Conservation (phyloP, 2,888 invertebrate genomes). For the Steinernema hermaphroditum region DNA sequence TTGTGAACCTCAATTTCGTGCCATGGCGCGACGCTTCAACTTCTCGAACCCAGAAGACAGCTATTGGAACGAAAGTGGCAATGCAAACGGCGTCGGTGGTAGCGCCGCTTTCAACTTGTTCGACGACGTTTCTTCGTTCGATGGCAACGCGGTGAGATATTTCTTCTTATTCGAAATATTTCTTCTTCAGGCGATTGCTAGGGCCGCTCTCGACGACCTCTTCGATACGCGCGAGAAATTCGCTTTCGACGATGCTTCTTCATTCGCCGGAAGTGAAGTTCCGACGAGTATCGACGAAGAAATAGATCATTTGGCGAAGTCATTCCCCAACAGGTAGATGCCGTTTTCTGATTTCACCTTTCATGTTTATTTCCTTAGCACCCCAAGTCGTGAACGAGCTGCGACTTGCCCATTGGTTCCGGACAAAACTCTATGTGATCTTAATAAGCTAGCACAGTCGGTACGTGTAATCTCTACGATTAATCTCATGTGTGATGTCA, state of each 20-base stretch:
- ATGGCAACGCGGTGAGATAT: constrained; percentile 13
- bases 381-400: neutral
- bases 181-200: constrained; percentile 33
- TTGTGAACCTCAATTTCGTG: neutral
- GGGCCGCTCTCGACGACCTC: constrained; percentile 40
- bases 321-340: neutral
- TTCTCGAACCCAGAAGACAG: constrained; percentile 63
- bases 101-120: constrained; percentile 27
- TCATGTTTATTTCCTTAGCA: neutral
- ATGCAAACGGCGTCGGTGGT: neutral
- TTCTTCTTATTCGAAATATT: neutral
- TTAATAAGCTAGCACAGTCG: constrained; percentile 13
- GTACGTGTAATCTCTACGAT: constrained; percentile 7
- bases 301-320: constrained; percentile 2
- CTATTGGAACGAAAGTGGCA: constrained; percentile 45
- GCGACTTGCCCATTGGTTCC: neutral
- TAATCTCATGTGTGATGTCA: neutral
- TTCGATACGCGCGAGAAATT: constrained; percentile 36
- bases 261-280: constrained; percentile 19
- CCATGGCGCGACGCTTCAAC: constrained; percentile 57
- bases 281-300: constrained; percentile 10
- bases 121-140: neutral
- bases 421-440: constrained; percentile 32
- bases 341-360: neutral
- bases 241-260: constrained; percentile 22